Conservation (phyloP, 2,113 vertebrate species). For the Trematomus loennbergii region DNA sequence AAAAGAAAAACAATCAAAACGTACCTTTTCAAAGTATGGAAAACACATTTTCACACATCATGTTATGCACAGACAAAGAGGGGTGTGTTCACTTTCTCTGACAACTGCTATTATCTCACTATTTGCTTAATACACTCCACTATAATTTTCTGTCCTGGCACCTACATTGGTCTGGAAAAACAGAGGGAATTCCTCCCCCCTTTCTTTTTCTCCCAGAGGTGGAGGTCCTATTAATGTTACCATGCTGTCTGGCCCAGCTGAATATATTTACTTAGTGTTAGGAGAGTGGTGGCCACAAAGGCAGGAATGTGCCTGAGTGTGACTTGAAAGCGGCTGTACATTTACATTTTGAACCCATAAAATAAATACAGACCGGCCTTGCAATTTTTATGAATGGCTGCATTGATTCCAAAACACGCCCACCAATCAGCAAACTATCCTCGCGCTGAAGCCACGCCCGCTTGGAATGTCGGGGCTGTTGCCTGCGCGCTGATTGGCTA, state of each 20-base stretch:
- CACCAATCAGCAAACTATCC: constrained; percentile 60
- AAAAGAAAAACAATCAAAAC: constrained; percentile 45
- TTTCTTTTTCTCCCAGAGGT: constrained; percentile 48
- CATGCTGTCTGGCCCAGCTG: constrained; percentile 62
- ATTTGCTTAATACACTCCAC: constrained; percentile 48
- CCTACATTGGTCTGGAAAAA: constrained; percentile 52
- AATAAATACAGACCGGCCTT: constrained; percentile 69
- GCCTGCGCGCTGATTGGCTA: constrained; percentile 49
- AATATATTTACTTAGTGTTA: constrained; percentile 74
- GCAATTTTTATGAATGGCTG: constrained; percentile 75
- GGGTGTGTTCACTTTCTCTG: constrained; percentile 28
- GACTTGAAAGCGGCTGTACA: constrained; percentile 69
- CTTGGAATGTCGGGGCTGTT: neutral
- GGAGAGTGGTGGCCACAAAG: constrained; percentile 57
- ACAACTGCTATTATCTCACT: constrained; percentile 51
- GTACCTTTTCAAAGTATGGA: constrained; percentile 20
- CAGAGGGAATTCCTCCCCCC: constrained; percentile 45
- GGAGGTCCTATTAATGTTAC: constrained; percentile 63
- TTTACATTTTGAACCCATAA: constrained; percentile 73
- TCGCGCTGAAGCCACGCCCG: constrained; percentile 39
- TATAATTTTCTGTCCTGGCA: constrained; percentile 59
- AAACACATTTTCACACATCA: constrained; percentile 33
- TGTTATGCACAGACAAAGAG: constrained; percentile 22
- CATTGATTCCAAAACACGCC: constrained; percentile 68
- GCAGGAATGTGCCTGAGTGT: constrained; percentile 70